phyloP scores from a whole-genome alignment of 2,888 invertebrate genomes.

The Amphipoea oculea region DNA sequence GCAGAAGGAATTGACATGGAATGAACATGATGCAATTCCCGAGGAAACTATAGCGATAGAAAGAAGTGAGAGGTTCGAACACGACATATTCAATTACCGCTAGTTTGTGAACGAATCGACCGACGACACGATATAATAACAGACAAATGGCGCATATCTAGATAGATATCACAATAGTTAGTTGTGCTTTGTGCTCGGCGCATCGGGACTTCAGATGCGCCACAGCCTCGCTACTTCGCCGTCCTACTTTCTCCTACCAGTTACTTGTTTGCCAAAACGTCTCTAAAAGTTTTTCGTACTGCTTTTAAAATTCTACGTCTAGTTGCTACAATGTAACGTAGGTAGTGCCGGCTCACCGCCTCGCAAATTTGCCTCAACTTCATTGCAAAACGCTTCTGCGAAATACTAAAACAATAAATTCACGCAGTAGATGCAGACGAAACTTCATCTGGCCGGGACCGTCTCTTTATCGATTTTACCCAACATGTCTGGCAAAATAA shows the following conservation, averaged over 20 bases:
- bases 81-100: conserved; percentile 51
- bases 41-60: conserved; percentile 27
- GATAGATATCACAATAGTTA: conserved; percentile 28
- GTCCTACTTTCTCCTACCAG: conserved; percentile 66
- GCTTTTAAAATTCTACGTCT: conserved; percentile 64
- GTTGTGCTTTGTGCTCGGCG: conserved; percentile 33
- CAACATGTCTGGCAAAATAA: conserved; percentile 14
- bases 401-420: conserved; percentile 54
- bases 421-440: conserved; percentile 48
- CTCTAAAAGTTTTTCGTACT: conserved; percentile 69
- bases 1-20: conserved; percentile 15
- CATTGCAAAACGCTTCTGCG: conserved; percentile 47
- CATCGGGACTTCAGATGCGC: conserved; percentile 40
- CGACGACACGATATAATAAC: conserved; percentile 8
- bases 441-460: conserved; percentile 36
- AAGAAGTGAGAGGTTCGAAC: conserved; percentile 10
- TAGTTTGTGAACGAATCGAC: conserved; percentile 18
- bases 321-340: conserved; percentile 62
- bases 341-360: conserved; percentile 55
- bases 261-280: conserved; percentile 75
- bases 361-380: conserved; percentile 63
- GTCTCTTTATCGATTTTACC: conserved; percentile 25
- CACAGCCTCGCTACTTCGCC: conserved; percentile 39
- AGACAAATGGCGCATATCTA: conserved; percentile 45
- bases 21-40: conserved; percentile 46